Evolutionary conservation across 2,113 vertebrate genomes (phyloP), one percentile per base, ranked within the genome.

Genomic region (Mugil cephalus): DNA sequence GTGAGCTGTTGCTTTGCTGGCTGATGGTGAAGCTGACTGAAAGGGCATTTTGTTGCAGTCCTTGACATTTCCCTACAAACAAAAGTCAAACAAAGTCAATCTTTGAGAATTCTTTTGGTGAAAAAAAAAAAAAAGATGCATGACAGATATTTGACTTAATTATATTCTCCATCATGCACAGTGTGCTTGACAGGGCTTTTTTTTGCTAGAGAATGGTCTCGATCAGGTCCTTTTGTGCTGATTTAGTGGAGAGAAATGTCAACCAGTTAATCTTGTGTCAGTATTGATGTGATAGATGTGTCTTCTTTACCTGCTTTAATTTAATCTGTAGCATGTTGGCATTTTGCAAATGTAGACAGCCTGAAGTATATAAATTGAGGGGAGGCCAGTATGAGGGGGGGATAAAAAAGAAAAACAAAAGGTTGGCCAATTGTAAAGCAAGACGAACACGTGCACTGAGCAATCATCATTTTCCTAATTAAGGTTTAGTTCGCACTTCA

Each of bases 401-500:
- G 53, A 60, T 34, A 52, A 71, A 62, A 62, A 21, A 76, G 34
- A 24, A 15, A 73, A 53, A 60, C 67, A 64, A 18, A 34, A 38
- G 10, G 47, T 18, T 39, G 48, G 75, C 17, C 70, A 70, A 74
- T 80, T 78, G 56, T 80, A 58, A 73, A 87, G 59, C 58, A 85
- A 85, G 86, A 63, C 72, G 65, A 65, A 73, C 45, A 11, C 40
- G 35, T 30, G 52, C 72, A 45, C 74, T 43, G 45, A 66, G 74
- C 84, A 84, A 87, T 91, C 83, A 88, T 91, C 59, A 74, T 89
- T 90, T 84, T 83, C 73, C 69, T 90, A 88, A 92, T 93, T 86
- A 89, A 82, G 62, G 75, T 89, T 88, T 47, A 43, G 65, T 89
- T 89, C 89, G 82, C 72, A 85, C 88, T 93, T 89, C 79, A 88